Evolutionary conservation across 2,888 invertebrate species (phyloP).

Genomic region (Tromatobia lineatoria): DNA sequence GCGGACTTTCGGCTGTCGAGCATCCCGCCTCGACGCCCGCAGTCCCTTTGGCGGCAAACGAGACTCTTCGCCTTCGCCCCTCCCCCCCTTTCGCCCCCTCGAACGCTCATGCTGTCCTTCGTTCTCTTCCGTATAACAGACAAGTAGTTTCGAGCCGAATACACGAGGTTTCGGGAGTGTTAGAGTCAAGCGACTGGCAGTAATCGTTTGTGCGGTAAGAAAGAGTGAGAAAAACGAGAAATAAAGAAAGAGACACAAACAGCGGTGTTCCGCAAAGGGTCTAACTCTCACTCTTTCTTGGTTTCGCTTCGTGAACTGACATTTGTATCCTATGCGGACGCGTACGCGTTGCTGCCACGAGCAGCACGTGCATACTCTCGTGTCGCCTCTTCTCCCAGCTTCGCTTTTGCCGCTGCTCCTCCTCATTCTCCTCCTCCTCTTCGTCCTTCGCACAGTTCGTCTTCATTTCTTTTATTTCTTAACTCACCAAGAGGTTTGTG

Average conservation of each 20-base stretch:
- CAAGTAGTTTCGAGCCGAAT: constrained; percentile 57
- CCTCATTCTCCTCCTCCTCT: constrained; percentile 21
- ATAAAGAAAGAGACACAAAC: constrained; percentile 4
- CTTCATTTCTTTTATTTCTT: constrained; percentile 45
- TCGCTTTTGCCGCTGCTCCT: neutral
- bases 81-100: too few species aligned
- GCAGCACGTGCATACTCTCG: constrained; percentile 54
- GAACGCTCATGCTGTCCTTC: constrained; percentile 48
- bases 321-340: constrained; percentile 63
- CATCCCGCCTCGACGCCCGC: constrained; percentile 60
- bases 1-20: constrained; percentile 49
- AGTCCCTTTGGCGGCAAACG: constrained; percentile 66
- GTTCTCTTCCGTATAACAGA: constrained; percentile 46
- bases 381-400: constrained; percentile 54
- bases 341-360: constrained; percentile 34
- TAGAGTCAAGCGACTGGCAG: constrained; percentile 31
- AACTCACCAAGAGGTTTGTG: constrained; percentile 14
- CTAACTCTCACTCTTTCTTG: constrained; percentile 54
- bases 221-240: constrained; percentile 41
- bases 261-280: constrained; percentile 66
- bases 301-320: constrained; percentile 56
- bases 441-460: constrained; percentile 32
- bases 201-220: constrained; percentile 46
- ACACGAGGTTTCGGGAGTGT: constrained; percentile 56
- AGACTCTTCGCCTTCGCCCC: constrained; percentile 64